Base-by-base conservation (phyloP, 2,797 vertebrate species). In the Cephalopachus bancanus region DNA sequence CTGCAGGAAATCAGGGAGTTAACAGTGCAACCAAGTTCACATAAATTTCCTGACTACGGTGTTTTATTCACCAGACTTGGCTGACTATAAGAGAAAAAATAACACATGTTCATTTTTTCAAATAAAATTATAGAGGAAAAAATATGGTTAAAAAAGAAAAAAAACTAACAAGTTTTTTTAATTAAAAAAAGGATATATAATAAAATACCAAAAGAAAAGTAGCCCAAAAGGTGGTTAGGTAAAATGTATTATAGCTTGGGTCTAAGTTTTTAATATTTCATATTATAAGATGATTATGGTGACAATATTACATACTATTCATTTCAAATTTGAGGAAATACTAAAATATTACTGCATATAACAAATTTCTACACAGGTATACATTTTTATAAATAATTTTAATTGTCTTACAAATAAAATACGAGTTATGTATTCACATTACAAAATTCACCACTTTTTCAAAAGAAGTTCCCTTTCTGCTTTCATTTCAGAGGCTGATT, bases 61-160 rank as follows among this genome's bases (percentile, higher is more conserved):
- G 30, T 86, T 95, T 93, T 51, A 84, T 76, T 97, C 76, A 84
- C 79, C 74, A 89, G 62, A 53, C 11, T 49, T 96, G 64, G n/a
- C 79, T 60, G 44, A 55, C 80, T 84, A 69, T n/a, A 71, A 94
- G 74, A 53, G 30, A 15, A 55, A 96, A 83, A 86, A 33, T 83
- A 67, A 93, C 14, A 69, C 14, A 94, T 75, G 19, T 83, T 95
- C n/a, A 89, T 79, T 90, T 94, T 93, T 97, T 93, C 72, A 89
- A 93, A 76, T 93, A 95, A 89, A 96, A 91, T 83, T 95, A 93
- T 44, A 80, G 44, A 88, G 44, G 83, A 16, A 78, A 97, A 96
- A 94, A 71, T 44, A 59, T 24, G 1, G 5, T 53, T 59, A 80
- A 80, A 84, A 88, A 89, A n/a, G 20, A 76, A 93, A 83, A 89